Evolutionary conservation across 2,797 vertebrate genomes (phyloP).

Genomic region (Smutsia gigantea): DNA sequence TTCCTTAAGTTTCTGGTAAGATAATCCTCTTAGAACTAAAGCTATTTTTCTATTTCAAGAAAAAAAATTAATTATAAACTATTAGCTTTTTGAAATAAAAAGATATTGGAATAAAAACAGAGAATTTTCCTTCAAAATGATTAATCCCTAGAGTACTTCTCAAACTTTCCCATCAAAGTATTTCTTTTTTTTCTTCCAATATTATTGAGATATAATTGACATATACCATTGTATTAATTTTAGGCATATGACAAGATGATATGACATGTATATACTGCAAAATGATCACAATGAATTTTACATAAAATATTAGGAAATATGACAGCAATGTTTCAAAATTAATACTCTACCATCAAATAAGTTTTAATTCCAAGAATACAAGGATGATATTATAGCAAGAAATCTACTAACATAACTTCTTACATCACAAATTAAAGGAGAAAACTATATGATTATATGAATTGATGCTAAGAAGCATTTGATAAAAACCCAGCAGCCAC

Average conservation of each 20-base stretch:
- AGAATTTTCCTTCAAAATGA: conserved; percentile 13
- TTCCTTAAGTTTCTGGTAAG: conserved; percentile 60
- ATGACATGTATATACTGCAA: background rate
- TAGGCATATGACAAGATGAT: background rate
- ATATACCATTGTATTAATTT: background rate
- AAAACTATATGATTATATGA: background rate
- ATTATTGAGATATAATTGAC: background rate
- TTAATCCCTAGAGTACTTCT: background rate
- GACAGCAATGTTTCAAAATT: background rate
- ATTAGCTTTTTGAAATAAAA: conserved; percentile 2
- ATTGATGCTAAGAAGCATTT: background rate
- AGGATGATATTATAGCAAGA: background rate
- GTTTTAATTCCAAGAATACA: background rate
- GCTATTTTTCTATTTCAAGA: background rate
- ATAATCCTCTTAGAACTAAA: conserved; percentile 14
- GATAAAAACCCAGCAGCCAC: background rate
- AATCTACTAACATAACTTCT: background rate
- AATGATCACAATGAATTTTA: background rate
- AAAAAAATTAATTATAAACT: background rate
- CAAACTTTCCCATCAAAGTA: background rate
- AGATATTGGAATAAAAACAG: background rate
- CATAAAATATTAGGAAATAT: conserved; percentile 26
- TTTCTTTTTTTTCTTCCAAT: background rate
- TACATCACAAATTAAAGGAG: background rate
- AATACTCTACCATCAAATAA: background rate